Conservation (phyloP, 1,140 invertebrate genomes). For the Lasioglossum baleicum region DNA sequence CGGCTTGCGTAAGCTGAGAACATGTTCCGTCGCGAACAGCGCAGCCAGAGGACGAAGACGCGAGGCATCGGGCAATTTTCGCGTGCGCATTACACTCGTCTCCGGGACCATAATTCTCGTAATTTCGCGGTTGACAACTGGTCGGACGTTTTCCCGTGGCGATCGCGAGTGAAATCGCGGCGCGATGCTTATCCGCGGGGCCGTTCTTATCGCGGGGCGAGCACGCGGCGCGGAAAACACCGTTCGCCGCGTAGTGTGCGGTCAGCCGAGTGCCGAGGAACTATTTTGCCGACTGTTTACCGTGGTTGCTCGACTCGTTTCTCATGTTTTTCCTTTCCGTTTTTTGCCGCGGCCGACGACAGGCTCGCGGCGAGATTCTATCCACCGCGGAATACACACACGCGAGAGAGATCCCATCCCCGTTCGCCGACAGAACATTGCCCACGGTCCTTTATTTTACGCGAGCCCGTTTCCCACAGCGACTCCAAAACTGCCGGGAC, state of each 20-base stretch:
- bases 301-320: slow-evolving; percentile 25
- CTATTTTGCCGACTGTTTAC: slow-evolving; percentile 50
- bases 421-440: slow-evolving; percentile 20
- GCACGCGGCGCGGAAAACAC: slow-evolving; percentile 13
- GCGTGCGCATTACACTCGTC: background rate
- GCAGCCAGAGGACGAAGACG: too few relatives aligned
- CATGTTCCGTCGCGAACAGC: too few relatives aligned
- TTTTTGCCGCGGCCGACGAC: slow-evolving; percentile 31
- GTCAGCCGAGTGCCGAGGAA: slow-evolving; percentile 27
- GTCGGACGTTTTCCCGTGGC: background rate
- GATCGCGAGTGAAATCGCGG: background rate
- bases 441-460: slow-evolving; percentile 17
- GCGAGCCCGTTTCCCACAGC: background rate
- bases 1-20: too few relatives aligned
- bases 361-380: slow-evolving; percentile 40
- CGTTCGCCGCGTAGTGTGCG: slow-evolving; percentile 23
- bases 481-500: slow-evolving; percentile 6
- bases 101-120: background rate
- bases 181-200: background rate
- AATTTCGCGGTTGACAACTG: background rate
- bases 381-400: slow-evolving; percentile 19
- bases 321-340: slow-evolving; percentile 34
- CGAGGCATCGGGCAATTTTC: background rate
- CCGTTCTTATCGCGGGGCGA: slow-evolving; percentile 2
- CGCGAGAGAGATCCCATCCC: background rate